Base-by-base conservation (phyloP, 2,797 vertebrate species). In the Silurus aristotelis region DNA sequence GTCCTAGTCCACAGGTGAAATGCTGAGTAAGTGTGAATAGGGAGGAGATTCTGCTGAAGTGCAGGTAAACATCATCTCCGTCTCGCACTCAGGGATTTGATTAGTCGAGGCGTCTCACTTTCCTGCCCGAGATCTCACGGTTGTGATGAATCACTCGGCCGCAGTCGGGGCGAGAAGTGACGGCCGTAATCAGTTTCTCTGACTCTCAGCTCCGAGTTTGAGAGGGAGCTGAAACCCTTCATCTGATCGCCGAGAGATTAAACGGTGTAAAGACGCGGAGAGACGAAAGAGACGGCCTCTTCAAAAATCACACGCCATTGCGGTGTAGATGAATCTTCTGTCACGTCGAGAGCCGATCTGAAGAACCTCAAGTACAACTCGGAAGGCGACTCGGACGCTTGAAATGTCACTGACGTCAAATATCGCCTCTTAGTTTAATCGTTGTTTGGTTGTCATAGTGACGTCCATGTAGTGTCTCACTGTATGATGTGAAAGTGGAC, bases 161-260 rank as follows among this genome's bases (percentile, higher is more conserved):
- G 76, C n/a, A 56, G 22, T 82, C 48, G 48, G 48, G 48, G 48
- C 6, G 10, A 52, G 73, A 80, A 87, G 63, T 72, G 88, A 87
- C 68, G 55, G 64, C 84, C 61, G 71, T 88, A 84, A 89, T 89
- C 78, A 87, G 84, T 55, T 86, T 86, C 73, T 72, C 87, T 80
- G 85, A 87, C 87, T 83, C 80, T 27, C 64, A 73, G 71, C 79
- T 67, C 12, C 58, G 80, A 86, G 82, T 85, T 84, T 61, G 43
- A 77, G 60, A 61, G 43, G 5, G 60, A n/a, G n/a, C 56, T 80
- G 87, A 86, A 61, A 82, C 55, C 58, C 55, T 7, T 19, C 66
- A 5, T 38, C 81, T 84, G 82, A 86, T 85, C 83, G 61, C 76
- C 25, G 67, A 77, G 83, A 80, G 82, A 19, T 58, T 52, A 56